These are phyloP conservation scores for Pionites leucogaster DNA, from an alignment of 2,113 vertebrate genomes.

Conservation along the genomic window DNA sequence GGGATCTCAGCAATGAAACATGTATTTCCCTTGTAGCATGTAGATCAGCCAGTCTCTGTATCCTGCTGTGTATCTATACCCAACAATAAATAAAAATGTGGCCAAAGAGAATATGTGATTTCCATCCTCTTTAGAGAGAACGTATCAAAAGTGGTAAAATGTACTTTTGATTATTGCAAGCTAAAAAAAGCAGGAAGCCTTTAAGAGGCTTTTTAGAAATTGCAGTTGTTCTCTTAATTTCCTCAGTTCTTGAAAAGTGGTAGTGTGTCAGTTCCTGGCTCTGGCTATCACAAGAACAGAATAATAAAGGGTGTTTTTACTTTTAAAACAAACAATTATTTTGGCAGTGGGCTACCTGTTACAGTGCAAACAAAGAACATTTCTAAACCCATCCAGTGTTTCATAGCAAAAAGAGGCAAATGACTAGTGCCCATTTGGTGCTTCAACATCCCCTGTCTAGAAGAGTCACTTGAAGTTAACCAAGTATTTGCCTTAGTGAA, in stretches of 20 bases:
- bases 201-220: not conserved
- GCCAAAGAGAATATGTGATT: not conserved
- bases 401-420: not conserved
- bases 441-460: not conserved
- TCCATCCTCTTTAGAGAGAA: not conserved
- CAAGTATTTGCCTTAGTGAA: not conserved
- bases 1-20: not conserved
- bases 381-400: not conserved
- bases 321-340: not conserved
- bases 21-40: not conserved
- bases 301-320: not conserved
- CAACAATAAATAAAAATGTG: not conserved
- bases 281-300: not conserved
- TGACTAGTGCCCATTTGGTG: not conserved
- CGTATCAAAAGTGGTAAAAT: not conserved
- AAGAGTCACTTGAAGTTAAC: not conserved
- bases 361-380: not conserved
- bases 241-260: not conserved
- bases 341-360: not conserved
- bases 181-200: not conserved
- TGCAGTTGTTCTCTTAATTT: not conserved
- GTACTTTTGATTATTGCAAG: not conserved
- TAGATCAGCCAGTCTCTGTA: not conserved
- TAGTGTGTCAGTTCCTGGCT: not conserved
- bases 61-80: too few relatives aligned